Evolutionary conservation across 1,140 invertebrate genomes (phyloP).

Genomic region (Papilio xuthus): DNA sequence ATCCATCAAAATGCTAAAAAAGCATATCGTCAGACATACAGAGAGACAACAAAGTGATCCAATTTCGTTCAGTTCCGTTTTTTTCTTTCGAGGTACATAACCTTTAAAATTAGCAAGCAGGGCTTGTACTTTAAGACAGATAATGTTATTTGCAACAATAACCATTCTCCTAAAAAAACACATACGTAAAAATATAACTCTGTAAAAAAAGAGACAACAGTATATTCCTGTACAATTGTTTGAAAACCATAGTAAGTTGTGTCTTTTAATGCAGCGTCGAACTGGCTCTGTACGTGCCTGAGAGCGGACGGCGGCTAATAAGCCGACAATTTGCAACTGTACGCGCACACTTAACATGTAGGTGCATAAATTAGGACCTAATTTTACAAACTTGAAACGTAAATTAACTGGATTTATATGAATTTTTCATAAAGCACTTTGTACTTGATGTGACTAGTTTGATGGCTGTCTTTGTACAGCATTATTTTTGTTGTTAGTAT

Average conservation of each 20-base stretch:
- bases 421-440: constrained; percentile 42
- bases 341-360: constrained; percentile 45
- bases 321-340: constrained; percentile 44
- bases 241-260: not conserved
- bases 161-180: too few relatives aligned
- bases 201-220: too few relatives aligned
- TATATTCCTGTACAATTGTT: too few relatives aligned
- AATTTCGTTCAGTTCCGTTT: too few relatives aligned
- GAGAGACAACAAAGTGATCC: too few relatives aligned
- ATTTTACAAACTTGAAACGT: constrained; percentile 43
- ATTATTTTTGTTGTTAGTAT: not conserved
- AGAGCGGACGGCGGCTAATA: constrained; percentile 42
- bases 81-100: too few relatives aligned
- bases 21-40: too few relatives aligned
- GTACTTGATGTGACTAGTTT: constrained; percentile 25
- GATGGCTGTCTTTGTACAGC: not conserved
- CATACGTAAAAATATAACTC: too few relatives aligned
- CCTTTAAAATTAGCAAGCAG: too few relatives aligned
- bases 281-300: constrained; percentile 39
- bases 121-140: too few relatives aligned
- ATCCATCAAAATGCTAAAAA: too few relatives aligned
- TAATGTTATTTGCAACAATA: too few relatives aligned
- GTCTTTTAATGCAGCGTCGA: constrained; percentile 33
- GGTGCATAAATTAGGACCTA: constrained; percentile 51
- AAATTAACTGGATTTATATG: constrained; percentile 44